Conservation (phyloP, 2,888 invertebrate species). For the Nomada hirtipes region DNA sequence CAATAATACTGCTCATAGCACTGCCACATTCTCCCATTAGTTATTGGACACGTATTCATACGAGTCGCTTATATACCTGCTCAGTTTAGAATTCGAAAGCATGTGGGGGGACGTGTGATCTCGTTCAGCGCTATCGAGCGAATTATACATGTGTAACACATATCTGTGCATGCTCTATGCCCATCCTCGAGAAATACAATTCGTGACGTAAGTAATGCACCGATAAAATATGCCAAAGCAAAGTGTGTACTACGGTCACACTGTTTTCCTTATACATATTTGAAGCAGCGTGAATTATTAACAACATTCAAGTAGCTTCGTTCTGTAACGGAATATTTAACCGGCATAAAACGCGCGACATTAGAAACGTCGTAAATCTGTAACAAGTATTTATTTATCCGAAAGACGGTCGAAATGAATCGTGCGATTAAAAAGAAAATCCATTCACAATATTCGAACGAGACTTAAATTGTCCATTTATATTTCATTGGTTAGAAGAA, state of each 20-base stretch:
- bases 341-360: no score
- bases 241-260: no score
- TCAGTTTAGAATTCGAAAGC: slow-evolving; percentile 15
- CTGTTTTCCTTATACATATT: neutral
- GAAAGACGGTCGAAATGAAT: no score
- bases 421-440: no score
- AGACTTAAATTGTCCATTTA: no score
- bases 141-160: slow-evolving; percentile 24
- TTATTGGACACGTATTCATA: slow-evolving; percentile 16
- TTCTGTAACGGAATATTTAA: no score
- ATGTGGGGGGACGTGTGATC: slow-evolving; percentile 1
- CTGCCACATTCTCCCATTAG: neutral
- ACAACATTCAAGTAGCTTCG: neutral
- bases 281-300: neutral
- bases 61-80: neutral
- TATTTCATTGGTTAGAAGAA: neutral
- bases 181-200: slow-evolving; percentile 3
- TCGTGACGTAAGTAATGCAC: neutral
- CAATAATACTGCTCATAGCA: neutral
- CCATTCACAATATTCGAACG: no score
- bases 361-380: no score
- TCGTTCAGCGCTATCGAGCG: slow-evolving; percentile 30
- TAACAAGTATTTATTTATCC: no score
- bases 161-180: neutral
- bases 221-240: neutral